Evolutionary conservation across 2,113 vertebrate species (phyloP).

Genomic region (Bujurquina vittata): DNA sequence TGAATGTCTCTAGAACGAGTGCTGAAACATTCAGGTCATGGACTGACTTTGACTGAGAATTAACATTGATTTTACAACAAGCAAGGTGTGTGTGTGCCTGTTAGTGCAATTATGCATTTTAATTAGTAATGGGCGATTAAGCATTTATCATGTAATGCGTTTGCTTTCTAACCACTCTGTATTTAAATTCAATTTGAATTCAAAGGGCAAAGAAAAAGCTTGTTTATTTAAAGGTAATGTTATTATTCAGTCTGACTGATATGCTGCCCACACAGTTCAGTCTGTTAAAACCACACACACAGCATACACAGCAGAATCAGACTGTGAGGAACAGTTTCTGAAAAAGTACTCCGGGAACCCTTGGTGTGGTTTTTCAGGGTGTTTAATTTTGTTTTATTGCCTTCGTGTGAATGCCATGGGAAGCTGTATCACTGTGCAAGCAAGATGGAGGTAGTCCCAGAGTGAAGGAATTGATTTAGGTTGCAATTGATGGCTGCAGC

Average conservation of each 20-base stretch:
- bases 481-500: neutral
- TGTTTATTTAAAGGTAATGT: neutral
- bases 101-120: neutral
- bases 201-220: neutral
- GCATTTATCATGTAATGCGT: neutral
- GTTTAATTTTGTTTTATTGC: neutral
- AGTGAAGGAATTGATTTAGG: neutral
- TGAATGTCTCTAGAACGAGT: neutral
- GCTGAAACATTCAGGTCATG: neutral
- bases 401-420: neutral
- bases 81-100: neutral
- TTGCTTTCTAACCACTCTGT: accelerated
- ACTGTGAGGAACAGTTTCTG: neutral
- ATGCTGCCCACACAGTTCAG: too few species aligned
- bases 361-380: neutral
- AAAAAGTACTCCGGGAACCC: neutral
- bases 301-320: neutral
- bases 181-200: neutral
- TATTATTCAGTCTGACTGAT: neutral
- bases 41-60: neutral
- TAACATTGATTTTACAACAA: conserved; percentile 29
- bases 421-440: neutral
- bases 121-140: neutral
- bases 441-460: neutral
- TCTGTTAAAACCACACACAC: neutral